Evolutionary conservation across 2,797 vertebrate genomes (phyloP).

Genomic region (Ara ararauna): DNA sequence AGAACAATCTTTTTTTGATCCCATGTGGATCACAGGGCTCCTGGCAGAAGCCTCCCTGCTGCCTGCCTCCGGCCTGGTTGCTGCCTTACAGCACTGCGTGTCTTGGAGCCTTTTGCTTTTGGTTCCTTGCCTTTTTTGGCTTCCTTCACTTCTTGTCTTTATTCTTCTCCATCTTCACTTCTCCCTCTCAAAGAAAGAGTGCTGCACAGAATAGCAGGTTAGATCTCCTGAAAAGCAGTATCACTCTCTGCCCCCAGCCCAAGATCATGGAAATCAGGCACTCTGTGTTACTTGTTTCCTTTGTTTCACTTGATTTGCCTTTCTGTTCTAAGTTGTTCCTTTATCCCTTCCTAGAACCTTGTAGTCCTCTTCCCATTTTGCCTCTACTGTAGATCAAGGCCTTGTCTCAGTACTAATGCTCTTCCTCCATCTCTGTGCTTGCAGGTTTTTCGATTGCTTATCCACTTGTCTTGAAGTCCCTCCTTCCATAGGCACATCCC

Average conservation of each 20-base stretch:
- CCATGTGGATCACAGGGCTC: neutral
- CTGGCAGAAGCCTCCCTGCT: neutral
- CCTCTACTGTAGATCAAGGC: neutral
- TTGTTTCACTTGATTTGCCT: neutral
- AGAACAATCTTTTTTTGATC: neutral
- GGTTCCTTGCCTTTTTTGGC: neutral
- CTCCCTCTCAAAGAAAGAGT: neutral
- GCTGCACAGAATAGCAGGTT: neutral
- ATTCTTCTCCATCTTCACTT: neutral
- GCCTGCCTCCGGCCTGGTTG: neutral
- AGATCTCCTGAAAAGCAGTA: neutral
- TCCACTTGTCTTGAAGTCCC: neutral
- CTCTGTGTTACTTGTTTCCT: neutral
- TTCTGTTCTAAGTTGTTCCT: neutral
- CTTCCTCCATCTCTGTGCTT: neutral
- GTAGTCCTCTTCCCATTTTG: neutral
- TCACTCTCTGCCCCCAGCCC: neutral
- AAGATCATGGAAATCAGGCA: neutral
- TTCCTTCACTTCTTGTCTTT: neutral
- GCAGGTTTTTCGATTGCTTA: neutral
- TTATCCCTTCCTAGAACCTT: neutral
- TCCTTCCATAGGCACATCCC: neutral
- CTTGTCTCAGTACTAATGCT: neutral
- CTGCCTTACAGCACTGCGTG: neutral
- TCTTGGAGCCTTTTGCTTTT: neutral